Conservation (phyloP, 1,140 invertebrate genomes). For the Sitophilus oryzae region DNA sequence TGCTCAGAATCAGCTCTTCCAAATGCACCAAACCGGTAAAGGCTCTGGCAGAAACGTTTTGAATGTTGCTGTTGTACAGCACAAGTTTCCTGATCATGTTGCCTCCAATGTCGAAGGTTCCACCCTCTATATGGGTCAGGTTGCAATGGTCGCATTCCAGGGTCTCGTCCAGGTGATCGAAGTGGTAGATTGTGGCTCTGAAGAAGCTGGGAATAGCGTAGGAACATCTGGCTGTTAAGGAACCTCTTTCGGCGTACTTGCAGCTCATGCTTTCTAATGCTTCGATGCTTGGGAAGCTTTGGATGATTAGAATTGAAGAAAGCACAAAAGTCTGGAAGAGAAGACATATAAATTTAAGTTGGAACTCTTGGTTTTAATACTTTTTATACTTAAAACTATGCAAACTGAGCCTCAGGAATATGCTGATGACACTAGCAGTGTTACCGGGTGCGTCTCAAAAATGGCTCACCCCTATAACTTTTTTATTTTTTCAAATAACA, state of each 20-base stretch:
- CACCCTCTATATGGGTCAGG: constrained; percentile 26
- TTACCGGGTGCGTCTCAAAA: too few relatives aligned
- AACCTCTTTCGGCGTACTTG: constrained; percentile 38
- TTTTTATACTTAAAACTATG: too few relatives aligned
- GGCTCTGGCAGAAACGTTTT: constrained; percentile 24
- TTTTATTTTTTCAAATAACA: too few relatives aligned
- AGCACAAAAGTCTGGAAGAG: too few relatives aligned
- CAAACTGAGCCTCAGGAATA: too few relatives aligned
- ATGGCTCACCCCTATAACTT: too few relatives aligned
- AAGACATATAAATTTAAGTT: too few relatives aligned
- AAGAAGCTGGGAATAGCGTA: constrained; percentile 36
- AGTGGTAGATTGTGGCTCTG: constrained; percentile 34
- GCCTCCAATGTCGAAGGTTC: constrained; percentile 38
- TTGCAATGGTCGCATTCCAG: constrained; percentile 35
- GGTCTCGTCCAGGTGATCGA: constrained; percentile 42
- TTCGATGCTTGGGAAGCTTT: background rate
- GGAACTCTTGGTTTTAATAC: too few relatives aligned
- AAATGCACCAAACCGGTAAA: constrained; percentile 39
- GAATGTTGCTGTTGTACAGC: constrained; percentile 31
- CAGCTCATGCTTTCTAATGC: constrained; percentile 26
- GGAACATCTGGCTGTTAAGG: constrained; percentile 38
- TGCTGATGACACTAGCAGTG: too few relatives aligned
- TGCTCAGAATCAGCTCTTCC: constrained; percentile 29
- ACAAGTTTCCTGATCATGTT: constrained; percentile 37
- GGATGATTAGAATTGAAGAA: background rate